Evolutionary conservation across 2,888 invertebrate species (phyloP).

Genomic region (Molorchus minor): DNA sequence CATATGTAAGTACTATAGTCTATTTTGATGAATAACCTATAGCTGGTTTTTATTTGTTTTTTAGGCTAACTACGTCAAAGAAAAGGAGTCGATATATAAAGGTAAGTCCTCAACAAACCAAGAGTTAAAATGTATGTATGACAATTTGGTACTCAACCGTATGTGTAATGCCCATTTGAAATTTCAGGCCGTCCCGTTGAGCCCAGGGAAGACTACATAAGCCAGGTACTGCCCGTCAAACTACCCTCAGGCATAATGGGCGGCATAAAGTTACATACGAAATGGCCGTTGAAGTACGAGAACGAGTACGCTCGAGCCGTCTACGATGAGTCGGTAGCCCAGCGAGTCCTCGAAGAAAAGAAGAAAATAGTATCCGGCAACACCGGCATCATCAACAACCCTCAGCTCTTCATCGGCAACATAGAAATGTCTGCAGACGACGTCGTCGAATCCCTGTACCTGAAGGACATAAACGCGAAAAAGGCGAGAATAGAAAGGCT

Average conservation of each 20-base stretch:
- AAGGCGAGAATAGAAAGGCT: conserved; percentile 69
- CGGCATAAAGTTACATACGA: conserved; percentile 73
- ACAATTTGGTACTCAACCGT: neutral
- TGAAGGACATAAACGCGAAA: conserved; percentile 67
- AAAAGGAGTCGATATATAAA: conserved; percentile 49
- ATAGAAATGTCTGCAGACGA: conserved; percentile 71
- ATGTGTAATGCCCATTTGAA: neutral
- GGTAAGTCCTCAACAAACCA: conserved; percentile 42
- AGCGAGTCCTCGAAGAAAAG: conserved; percentile 36
- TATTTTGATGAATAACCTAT: conserved; percentile 11
- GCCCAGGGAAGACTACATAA: conserved; percentile 47
- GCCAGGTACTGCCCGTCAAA: conserved; percentile 70
- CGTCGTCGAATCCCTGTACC: conserved; percentile 65
- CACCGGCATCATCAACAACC: conserved; percentile 25
- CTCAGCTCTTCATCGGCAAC: conserved; percentile 67
- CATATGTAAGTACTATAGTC: conserved; percentile 45
- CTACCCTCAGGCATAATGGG: conserved; percentile 71
- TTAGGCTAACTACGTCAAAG: conserved; percentile 53
- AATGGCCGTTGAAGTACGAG: conserved; percentile 68
- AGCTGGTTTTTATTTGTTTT: conserved; percentile 35
- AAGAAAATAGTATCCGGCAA: conserved; percentile 34
- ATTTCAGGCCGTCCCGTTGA: conserved; percentile 50
- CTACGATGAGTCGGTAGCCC: conserved; percentile 73
- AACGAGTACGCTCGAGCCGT: conserved; percentile 68
- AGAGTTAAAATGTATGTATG: neutral